Evolutionary conservation across 1,140 invertebrate genomes (phyloP).

Genomic region (Ladona fulva): DNA sequence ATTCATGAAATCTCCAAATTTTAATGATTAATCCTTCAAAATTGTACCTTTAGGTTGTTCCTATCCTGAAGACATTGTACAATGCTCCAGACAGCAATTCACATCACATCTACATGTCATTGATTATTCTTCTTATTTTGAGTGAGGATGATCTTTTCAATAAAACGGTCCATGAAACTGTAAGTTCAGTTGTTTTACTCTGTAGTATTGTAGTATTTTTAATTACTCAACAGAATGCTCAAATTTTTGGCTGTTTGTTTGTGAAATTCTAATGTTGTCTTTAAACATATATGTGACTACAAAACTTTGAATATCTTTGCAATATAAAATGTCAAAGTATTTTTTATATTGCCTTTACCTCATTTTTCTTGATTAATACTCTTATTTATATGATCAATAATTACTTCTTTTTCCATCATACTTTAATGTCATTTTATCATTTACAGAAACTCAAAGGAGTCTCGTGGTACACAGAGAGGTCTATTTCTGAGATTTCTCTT

Average conservation of each 20-base stretch:
- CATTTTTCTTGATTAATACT: too few species aligned
- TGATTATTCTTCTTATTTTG: slow-evolving; percentile 92
- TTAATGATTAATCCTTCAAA: slow-evolving; percentile 1
- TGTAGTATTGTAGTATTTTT: not conserved
- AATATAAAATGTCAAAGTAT: too few species aligned
- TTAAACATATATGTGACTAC: too few species aligned
- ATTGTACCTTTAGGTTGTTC: slow-evolving; percentile 63
- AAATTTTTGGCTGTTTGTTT: too few species aligned
- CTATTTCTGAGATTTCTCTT: slow-evolving; percentile 82
- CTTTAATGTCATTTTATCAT: too few species aligned
- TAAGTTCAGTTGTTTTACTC: slow-evolving; percentile 44
- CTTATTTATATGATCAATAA: too few species aligned
- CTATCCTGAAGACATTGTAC: slow-evolving; percentile 88
- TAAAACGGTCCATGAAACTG: slow-evolving; percentile 86
- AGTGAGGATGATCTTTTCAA: slow-evolving; percentile 96
- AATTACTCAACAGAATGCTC: too few species aligned
- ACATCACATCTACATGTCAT: slow-evolving; percentile 98
- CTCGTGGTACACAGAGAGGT: slow-evolving; percentile 84
- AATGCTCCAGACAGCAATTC: slow-evolving; percentile 82
- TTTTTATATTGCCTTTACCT: too few species aligned
- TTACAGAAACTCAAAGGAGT: slow-evolving; percentile 76
- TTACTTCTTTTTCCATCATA: too few species aligned
- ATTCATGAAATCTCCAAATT: slow-evolving; percentile 7
- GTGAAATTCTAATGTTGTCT: too few species aligned
- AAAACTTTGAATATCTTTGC: too few species aligned